Evolutionary conservation across 2,888 invertebrate species (phyloP).

Genomic region (Drosophila barbarae): DNA sequence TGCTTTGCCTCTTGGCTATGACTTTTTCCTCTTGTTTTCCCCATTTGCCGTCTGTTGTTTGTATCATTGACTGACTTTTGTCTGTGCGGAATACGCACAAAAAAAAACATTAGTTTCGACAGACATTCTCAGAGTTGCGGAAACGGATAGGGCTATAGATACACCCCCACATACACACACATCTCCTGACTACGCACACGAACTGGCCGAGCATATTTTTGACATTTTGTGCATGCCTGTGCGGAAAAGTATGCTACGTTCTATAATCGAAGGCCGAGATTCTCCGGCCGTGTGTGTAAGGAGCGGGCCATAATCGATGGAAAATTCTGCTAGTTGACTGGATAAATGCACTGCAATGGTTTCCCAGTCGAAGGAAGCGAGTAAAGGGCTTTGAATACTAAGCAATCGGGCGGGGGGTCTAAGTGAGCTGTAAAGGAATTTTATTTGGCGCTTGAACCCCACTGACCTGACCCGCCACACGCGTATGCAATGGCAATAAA

Average conservation of each 20-base stretch:
- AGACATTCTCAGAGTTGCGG: constrained; percentile 8
- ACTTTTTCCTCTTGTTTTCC: constrained; percentile 13
- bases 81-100: constrained; percentile 12
- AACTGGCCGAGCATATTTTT: constrained; percentile 39
- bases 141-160: constrained; percentile 18
- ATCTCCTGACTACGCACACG: constrained; percentile 17
- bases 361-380: constrained; percentile 9
- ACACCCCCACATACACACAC: background rate
- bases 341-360: constrained; percentile 20
- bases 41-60: constrained; percentile 21
- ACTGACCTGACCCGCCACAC: constrained; percentile 24
- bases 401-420: constrained; percentile 2
- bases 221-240: constrained; percentile 58
- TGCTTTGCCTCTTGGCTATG: constrained; percentile 43
- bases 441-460: constrained; percentile 23
- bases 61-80: constrained; percentile 31
- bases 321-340: constrained; percentile 14
- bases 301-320: constrained; percentile 3
- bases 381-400: constrained; percentile 24
- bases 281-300: constrained; percentile 20
- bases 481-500: constrained; percentile 3
- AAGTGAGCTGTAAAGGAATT: constrained; percentile 33
- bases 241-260: constrained; percentile 54
- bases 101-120: constrained; percentile 11
- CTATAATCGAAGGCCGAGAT: constrained; percentile 61